Base-by-base conservation (phyloP, 2,888 invertebrate genomes). In the Hydropsyche betteni region DNA sequence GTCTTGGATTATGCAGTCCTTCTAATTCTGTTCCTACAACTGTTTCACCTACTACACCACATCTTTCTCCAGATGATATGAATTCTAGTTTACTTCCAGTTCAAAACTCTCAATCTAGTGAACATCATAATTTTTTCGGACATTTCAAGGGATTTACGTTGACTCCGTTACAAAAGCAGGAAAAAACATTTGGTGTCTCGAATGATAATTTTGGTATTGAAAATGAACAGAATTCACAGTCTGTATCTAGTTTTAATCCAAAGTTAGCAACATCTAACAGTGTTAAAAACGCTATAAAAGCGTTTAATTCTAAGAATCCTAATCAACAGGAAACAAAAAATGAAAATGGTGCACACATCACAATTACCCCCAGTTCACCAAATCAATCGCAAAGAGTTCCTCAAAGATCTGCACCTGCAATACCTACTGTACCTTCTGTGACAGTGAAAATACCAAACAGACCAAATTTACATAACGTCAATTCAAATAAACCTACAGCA, bases 81-180 rank as follows among this genome's bases (percentile, higher is more conserved):
- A 90, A 91, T 83, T 92, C 92, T 14, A 92, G 92, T 5, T 84
- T 92, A 0, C 84, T 92, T 0, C 87, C 89, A 75, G 87, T 87
- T 12, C 88, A 89, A 74, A 86, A 88, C 0, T 88, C 84, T 50
- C 80, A 84, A 16, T 69, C 69, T n/a, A 87, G 86, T 24, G 88
- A 88, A 0, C 83, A 84, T 80, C 86, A 85, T 77, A 91, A 92
- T 81, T 91, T 95, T 85, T 94, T 94, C 83, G 95, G 95, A 0
- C 93, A 94, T 81, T 95, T 94, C 85, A 94, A 94, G 84, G 95
- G 95, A 0, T 96, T 95, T 84, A 92, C 93, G 0, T 87, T 96
- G 64, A 89, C 91, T 0, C 93, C 93, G 0, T 86, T 92, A 0
- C 88, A 89, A 51, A 87, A 86, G 80, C 70, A 75, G 70, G 77